phyloP scores from a whole-genome alignment of 2,888 invertebrate genomes.

The Lasius fuliginosus region DNA sequence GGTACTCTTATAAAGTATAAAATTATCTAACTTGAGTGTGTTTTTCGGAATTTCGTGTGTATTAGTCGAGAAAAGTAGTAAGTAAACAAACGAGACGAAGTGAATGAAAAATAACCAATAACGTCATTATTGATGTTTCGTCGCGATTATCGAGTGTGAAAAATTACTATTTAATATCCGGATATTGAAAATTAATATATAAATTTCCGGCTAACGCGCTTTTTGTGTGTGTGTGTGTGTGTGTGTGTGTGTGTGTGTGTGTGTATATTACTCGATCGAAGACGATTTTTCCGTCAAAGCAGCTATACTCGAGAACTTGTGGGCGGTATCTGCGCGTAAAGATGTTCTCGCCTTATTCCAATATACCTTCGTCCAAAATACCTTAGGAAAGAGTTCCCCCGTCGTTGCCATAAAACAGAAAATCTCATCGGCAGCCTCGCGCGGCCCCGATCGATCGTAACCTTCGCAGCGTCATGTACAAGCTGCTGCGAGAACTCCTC shows the following conservation, averaged over 20 bases:
- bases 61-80: background rate
- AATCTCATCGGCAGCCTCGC: conserved; percentile 45
- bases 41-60: background rate
- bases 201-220: background rate
- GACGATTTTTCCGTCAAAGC: conserved; percentile 20
- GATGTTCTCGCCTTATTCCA: conserved; percentile 42
- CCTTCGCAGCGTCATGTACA: conserved; percentile 43
- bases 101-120: background rate
- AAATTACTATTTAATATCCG: background rate
- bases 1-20: background rate
- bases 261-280: background rate
- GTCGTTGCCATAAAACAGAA: conserved; percentile 45
- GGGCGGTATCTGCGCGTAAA: conserved; percentile 22
- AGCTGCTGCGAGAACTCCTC: background rate
- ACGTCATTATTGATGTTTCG: background rate
- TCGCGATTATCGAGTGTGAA: background rate
- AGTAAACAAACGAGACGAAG: background rate
- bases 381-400: conserved; percentile 7
- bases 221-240: too few species aligned
- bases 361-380: conserved; percentile 36
- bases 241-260: too few species aligned
- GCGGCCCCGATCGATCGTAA: conserved; percentile 50
- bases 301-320: conserved; percentile 15
- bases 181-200: background rate
- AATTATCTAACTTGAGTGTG: background rate